Evolutionary conservation across 2,113 vertebrate genomes (phyloP), one percentile per base, ranked within the genome.

Genomic region (Todiramphus chloris): DNA sequence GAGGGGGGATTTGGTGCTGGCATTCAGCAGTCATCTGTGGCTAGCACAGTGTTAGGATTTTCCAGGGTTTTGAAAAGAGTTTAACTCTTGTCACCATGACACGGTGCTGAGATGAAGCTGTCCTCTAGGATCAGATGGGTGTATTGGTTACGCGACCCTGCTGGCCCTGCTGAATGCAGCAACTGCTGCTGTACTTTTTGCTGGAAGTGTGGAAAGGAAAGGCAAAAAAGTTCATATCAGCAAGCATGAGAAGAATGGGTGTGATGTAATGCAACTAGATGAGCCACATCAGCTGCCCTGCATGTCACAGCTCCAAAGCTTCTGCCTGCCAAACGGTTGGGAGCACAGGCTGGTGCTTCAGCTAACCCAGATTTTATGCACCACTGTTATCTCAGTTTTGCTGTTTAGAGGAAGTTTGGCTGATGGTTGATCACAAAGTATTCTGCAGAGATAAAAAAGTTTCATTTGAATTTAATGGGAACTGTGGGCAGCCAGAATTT

Each of bases 111-210:
- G 63, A 39, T 59, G 64, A 92, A 91, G 35, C 21, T 87, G 35
- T 91, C 31, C 41, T 77, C 41, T 70, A 60, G 55, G 59, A 41
- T 88, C 63, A 70, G 51, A 19, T 28, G 50, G 11, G 9, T 20
- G 5, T 74, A 59, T 91, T 90, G 33, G n/a, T 83, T 90, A 81
- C 51, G 63, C 0, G 2, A 73, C 0, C 1, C 55, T 48, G 37
- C 33, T 63, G 39, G 63, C 62, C 0, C 0, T 31, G 75, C 64
- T 77, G 59, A 89, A 51, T 43, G 53, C 66, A 80, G 72, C 88
- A 91, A 78, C 85, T 94, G 82, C 56, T 90, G 85, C 76, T 90
- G 41, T 74, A 41, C 81, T 91, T 86, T 72, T 39, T 25, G 80
- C 41, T 95, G 82, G 21, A 91, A 78, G n/a, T 6, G 55, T 20